Evolutionary conservation across 1,140 invertebrate genomes (phyloP), one percentile per base, ranked within the genome.

Genomic region (Meloidogyne chitwoodi): DNA sequence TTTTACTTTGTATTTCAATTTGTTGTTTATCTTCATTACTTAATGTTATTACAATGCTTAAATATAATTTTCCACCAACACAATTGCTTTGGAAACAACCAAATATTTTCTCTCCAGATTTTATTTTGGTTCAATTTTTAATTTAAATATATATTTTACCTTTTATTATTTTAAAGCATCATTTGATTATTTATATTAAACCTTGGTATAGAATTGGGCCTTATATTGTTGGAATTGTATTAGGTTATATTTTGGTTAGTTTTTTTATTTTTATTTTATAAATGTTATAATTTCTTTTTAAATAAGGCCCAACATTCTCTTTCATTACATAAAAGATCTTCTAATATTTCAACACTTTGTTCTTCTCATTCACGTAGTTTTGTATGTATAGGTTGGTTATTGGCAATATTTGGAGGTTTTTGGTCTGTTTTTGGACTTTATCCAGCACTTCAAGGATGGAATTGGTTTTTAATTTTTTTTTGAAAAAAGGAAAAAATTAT

Each of bases 181-280:
- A 86, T 74, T 68, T 86, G 48, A 77, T 86, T 34, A 87, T 90
- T 22, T 89, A 89, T 81, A 88, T 89, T 26, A 87, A 86, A 38
- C 89, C 89, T 4, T 88, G 88, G 85, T 89, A 87, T 76, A 81
- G 89, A 11, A 88, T 89, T 34, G 85, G 87, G 0, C 84, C 88
- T 22, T 89, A 88, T 76, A 83, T 88, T 73, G 85, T 89, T 67
- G 89, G 89, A 10, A 76, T 89, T 63, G 75, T 89, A 12, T 82
- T 89, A 6, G 89, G 89, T 22, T 87, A 87, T 56, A 77, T 88
- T 48, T 72, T 89, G 56, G 85, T 83, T 27, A 70, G 76, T 27
- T 64, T 19, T 62, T 22, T 62, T n/a, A 22, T 24, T 29, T 71
- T 29, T 48, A 16, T n/a, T 10, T 29, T 16, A 29, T 68, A 27